Evolutionary conservation across 2,113 vertebrate genomes (phyloP).

Genomic region (Setophaga kirtlandii): DNA sequence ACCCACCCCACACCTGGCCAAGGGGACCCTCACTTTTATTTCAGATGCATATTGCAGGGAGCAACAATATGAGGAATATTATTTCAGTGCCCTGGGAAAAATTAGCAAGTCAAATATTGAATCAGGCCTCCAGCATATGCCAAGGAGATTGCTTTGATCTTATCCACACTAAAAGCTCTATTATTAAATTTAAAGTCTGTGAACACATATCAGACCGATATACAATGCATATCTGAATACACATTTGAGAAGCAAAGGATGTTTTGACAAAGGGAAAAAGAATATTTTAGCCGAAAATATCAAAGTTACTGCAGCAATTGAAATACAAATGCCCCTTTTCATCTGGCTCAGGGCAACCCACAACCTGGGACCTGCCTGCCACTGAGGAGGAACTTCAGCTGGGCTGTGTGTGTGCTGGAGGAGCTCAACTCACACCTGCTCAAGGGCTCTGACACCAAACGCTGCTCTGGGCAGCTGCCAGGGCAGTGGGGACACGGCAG

Average conservation of each 20-base stretch:
- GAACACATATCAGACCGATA: conserved; percentile 79
- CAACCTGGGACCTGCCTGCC: background rate
- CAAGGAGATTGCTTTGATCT: conserved; percentile 89
- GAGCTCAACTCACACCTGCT: background rate
- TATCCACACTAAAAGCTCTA: conserved; percentile 85
- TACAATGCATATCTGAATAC: conserved; percentile 72
- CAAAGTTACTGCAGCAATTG: conserved; percentile 56
- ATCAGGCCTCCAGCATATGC: conserved; percentile 82
- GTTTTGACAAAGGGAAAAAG: conserved; percentile 71
- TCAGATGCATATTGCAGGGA: conserved; percentile 60
- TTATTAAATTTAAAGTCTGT: conserved; percentile 83
- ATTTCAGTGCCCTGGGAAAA: conserved; percentile 83
- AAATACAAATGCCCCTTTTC: conserved; percentile 50
- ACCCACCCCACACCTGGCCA: background rate
- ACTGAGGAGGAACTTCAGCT: background rate
- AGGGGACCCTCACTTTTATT: conserved; percentile 57
- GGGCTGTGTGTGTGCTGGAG: accelerated
- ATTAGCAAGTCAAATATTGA: conserved; percentile 93
- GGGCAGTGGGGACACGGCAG: too few species aligned
- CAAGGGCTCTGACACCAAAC: background rate
- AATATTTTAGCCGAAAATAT: conserved; percentile 67
- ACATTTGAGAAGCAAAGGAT: conserved; percentile 65
- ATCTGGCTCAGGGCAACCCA: background rate
- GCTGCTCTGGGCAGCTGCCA: background rate
- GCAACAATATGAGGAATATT: conserved; percentile 82